phyloP scores from a whole-genome alignment of 2,797 vertebrate species.

The Lates japonicus region DNA sequence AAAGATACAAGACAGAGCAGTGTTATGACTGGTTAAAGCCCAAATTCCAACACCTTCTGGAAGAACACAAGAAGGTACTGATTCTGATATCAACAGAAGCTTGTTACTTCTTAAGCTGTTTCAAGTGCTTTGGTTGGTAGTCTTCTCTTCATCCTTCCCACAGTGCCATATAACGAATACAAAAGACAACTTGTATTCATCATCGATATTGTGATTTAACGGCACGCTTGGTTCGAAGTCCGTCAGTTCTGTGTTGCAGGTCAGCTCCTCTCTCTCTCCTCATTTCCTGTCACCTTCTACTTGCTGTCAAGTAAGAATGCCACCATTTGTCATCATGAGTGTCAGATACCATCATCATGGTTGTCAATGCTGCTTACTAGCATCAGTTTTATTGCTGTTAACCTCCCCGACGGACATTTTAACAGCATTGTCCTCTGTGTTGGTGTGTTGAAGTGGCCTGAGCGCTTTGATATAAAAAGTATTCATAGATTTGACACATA shows the following conservation, averaged over 20 bases:
- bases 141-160: not conserved
- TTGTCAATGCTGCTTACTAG: conserved; percentile 35
- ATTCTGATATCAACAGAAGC: too few species aligned
- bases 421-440: not conserved
- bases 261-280: not conserved
- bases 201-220: not conserved
- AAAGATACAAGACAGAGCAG: conserved; percentile 85
- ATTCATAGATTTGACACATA: not conserved
- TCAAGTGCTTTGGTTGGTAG: too few species aligned
- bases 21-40: conserved; percentile 91
- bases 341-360: conserved; percentile 13
- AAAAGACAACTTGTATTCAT: not conserved
- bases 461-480: not conserved
- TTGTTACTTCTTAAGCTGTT: too few species aligned
- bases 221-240: not conserved
- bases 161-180: not conserved
- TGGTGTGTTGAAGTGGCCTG: not conserved
- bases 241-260: not conserved
- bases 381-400: conserved; percentile 1
- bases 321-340: conserved; percentile 26
- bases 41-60: conserved; percentile 88
- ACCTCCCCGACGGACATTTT: conserved; percentile 9
- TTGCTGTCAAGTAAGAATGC: conserved; percentile 29
- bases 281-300: conserved; percentile 17
- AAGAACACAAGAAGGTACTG: conserved; percentile 83